Base-by-base conservation (phyloP, 2,797 vertebrate species). In the Nannoperca obscura region DNA sequence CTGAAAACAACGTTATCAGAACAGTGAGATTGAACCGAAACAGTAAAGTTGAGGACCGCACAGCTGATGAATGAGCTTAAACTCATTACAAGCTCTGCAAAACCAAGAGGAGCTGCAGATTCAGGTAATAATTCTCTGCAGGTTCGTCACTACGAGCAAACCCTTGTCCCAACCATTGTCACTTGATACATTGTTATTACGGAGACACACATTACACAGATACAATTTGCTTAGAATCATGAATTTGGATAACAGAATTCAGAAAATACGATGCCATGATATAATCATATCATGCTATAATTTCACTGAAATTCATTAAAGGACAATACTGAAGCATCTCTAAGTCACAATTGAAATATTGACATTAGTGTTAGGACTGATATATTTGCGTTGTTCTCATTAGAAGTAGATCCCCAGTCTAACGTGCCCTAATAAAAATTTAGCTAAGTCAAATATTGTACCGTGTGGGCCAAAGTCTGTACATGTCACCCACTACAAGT, bases 401-500 rank as follows among this genome's bases (percentile, higher is more conserved):
- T 14, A 46, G 7, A 55, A 74, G 36, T 11, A 1, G 15, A 24
- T 47, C 22, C 32, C 3, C 8, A 1, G 24, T 32, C 6, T 15
- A 53, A 54, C 10, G 2, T n/a, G 13, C 3, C 30, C 46, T 10
- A 11, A 76, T 3, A n/a, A 53, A 58, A 38, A 44, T 55, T 52
- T 12, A 46, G 22, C 44, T 71, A 22, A 36, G 15, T 81, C 53
- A 70, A 63, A 58, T 53, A 32, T 24, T 64, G n/a, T 19, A 14
- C 27, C 49, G 61, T 69, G 72, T 72, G 68, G 64, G 60, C 67
- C 58, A 55, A 62, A 77, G 61, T 60, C 58, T 61, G 40, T 38
- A 63, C 17, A 42, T 27, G 57, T 74, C 63, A 20, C 68, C 61
- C 68, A 76, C 76, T 22, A 32, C n/a, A 72, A 74, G 30, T 77